phyloP scores from a whole-genome alignment of 1,140 invertebrate genomes.

The Cotesia vestalis region DNA sequence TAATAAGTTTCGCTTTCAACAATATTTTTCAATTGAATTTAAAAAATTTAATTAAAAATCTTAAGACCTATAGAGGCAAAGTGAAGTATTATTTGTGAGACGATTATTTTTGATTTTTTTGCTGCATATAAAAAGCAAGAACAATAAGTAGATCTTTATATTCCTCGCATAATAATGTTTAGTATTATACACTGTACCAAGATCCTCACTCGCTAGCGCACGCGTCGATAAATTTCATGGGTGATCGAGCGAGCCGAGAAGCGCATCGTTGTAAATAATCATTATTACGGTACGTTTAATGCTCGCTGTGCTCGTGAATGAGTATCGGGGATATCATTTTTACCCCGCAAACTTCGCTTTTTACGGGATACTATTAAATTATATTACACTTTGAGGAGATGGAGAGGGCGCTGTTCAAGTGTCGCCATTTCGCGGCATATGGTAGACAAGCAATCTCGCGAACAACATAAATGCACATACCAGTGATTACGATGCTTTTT shows the following conservation, averaged over 20 bases:
- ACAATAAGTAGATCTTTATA: conserved; percentile 2
- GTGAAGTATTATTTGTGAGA: neutral
- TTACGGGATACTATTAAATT: neutral
- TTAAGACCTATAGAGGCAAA: too few species aligned
- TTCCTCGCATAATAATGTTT: neutral
- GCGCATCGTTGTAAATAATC: conserved; percentile 35
- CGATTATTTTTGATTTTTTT: neutral
- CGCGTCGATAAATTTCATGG: conserved; percentile 36
- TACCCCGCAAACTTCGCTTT: conserved; percentile 16
- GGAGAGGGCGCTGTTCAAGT: conserved; percentile 9
- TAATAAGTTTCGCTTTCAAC: neutral
- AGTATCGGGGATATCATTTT: conserved; percentile 17
- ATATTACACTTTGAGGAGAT: neutral
- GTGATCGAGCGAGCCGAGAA: conserved; percentile 34
- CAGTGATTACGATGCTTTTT: too few species aligned
- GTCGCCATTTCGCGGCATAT: conserved; percentile 19
- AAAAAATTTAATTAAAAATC: too few species aligned
- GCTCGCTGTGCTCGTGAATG: conserved; percentile 21
- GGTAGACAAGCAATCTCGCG: conserved; percentile 18
- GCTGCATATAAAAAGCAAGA: neutral
- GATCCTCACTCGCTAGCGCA: conserved; percentile 4
- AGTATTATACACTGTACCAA: neutral
- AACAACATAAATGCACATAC: too few species aligned
- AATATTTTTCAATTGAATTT: neutral
- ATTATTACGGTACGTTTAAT: conserved; percentile 39